phyloP scores from a whole-genome alignment of 2,888 invertebrate genomes.

The Portevinia maculata region DNA sequence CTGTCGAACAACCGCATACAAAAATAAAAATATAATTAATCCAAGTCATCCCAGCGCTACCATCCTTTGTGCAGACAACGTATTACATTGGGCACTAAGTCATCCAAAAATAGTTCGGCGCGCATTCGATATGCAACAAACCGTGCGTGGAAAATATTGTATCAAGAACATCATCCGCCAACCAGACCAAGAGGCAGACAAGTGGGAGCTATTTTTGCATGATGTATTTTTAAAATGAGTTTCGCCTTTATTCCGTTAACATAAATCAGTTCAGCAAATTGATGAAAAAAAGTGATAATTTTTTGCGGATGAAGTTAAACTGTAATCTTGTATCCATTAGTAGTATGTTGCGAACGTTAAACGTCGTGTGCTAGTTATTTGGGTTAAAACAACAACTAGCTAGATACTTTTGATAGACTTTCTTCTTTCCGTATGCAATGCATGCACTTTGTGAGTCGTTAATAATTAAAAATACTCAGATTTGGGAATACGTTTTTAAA shows the following conservation, averaged over 20 bases:
- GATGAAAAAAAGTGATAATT: no score
- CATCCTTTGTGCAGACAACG: background rate
- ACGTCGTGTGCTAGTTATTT: no score
- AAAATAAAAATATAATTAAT: background rate
- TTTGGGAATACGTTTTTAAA: no score
- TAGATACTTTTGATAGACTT: no score
- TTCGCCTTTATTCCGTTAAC: background rate
- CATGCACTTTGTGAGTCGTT: no score
- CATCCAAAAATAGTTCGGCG: slow-evolving; percentile 67
- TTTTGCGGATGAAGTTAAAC: no score
- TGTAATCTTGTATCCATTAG: no score
- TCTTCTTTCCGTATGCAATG: no score
- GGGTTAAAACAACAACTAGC: no score
- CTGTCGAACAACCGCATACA: background rate
- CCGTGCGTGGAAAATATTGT: slow-evolving; percentile 56
- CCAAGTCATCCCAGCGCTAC: background rate
- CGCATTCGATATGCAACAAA: slow-evolving; percentile 55
- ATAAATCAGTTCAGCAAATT: background rate
- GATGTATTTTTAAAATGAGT: background rate
- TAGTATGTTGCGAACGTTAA: no score
- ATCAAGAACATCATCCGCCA: slow-evolving; percentile 32
- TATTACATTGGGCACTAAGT: slow-evolving; percentile 50
- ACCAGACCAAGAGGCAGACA: slow-evolving; percentile 54
- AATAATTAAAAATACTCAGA: no score
- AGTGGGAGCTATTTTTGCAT: background rate